Evolutionary conservation across 2,888 invertebrate genomes (phyloP).

Genomic region (Romanomermis culicivorax): DNA sequence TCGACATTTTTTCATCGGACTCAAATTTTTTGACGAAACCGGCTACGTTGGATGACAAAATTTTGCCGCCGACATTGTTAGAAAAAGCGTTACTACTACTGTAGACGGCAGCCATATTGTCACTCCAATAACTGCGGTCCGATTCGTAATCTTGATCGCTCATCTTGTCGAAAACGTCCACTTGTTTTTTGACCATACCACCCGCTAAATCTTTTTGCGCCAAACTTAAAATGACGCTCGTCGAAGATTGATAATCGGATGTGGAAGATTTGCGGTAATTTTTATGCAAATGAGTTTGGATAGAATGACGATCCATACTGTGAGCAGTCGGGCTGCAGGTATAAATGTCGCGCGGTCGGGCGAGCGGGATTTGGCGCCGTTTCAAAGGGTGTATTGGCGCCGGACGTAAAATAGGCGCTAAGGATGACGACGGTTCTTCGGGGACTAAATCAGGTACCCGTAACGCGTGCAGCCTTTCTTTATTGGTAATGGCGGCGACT

Average conservation of each 20-base stretch:
- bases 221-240: not conserved
- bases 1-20: not conserved
- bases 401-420: not conserved
- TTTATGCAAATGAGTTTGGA: not conserved
- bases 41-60: not conserved
- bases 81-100: not conserved
- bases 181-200: conserved; percentile 2
- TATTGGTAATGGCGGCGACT: conserved; percentile 7
- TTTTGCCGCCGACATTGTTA: not conserved
- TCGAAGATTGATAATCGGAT: not conserved
- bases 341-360: not conserved
- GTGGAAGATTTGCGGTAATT: too few relatives aligned
- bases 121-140: not conserved
- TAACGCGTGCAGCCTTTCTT: not conserved
- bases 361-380: not conserved
- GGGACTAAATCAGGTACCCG: conserved; percentile 4
- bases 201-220: not conserved
- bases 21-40: not conserved
- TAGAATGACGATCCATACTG: not conserved
- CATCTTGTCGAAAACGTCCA: conserved; percentile 2
- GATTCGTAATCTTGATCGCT: conserved; percentile 3
- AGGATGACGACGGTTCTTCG: not conserved
- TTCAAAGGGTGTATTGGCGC: not conserved
- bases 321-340: not conserved
- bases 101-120: not conserved